A percentile compares a stretch with the other conserved stretches of the same genome.
Conservation (phyloP, 2,113 vertebrate species). For the Ifrita kowaldi region DNA sequence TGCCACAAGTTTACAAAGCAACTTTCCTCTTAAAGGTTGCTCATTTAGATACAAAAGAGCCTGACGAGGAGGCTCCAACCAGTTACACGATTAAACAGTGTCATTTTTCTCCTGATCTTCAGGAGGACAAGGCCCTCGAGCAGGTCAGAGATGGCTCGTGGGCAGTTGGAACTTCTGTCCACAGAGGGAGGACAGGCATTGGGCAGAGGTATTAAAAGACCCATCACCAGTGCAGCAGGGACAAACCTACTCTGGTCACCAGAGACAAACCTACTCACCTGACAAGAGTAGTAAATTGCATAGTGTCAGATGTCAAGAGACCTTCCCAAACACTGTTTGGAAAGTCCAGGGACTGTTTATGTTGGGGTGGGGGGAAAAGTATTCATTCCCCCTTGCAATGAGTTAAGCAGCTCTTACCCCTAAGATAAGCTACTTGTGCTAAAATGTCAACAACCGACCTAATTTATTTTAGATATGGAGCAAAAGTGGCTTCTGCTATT, state of each 20-base stretch:
- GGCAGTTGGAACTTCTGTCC: background rate
- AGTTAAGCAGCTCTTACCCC: conserved; percentile 51
- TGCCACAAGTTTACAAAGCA: background rate
- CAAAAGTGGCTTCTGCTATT: background rate
- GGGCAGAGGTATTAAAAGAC: background rate
- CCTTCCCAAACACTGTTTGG: conserved; percentile 19
- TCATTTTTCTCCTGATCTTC: background rate
- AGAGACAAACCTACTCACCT: background rate
- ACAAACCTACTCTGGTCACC: fast-evolving
- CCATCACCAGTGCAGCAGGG: background rate
- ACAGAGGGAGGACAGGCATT: background rate
- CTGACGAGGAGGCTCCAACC: background rate
- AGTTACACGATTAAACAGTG: background rate
- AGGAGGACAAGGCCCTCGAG: background rate
- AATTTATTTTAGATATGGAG: conserved; percentile 24
- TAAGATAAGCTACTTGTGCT: conserved; percentile 57
- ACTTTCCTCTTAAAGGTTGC: background rate
- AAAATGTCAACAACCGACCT: conserved; percentile 37
- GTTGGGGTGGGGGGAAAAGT: background rate
- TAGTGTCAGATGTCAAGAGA: conserved; percentile 48
- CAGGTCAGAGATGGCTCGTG: background rate
- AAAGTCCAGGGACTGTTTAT: conserved; percentile 31
- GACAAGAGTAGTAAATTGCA: conserved; percentile 13
- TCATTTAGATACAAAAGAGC: background rate
- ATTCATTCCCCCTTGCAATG: background rate